Base-by-base conservation (phyloP, 2,888 invertebrate genomes). In the Euclidia mi region DNA sequence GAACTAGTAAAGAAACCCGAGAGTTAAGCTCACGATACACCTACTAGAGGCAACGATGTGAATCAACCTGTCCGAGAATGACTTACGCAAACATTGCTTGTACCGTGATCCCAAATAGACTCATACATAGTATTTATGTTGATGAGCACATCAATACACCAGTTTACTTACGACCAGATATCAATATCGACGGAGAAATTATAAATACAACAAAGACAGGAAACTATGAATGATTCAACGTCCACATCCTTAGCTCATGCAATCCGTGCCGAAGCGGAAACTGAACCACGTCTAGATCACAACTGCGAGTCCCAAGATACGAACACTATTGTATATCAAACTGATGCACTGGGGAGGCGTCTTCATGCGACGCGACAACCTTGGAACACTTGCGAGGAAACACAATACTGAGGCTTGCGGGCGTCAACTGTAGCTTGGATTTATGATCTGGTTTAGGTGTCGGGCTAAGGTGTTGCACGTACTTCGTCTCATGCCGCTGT, bases 401-500 rank as follows among this genome's bases (percentile, higher is more conserved):
- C 69, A 76, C 76, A 80, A 78, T 77, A 78, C 69, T 66, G 60
- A 62, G 56, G 70, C 63, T 58, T 56, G 76, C 72, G 70, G 75
- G 64, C 71, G 67, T 77, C 67, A 77, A 78, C 69, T 62, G 56
- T 61, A 65, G 78, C 79, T 74, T 62, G 73, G 79, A 79, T 78
- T 72, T 82, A 82, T 64, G 78, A 83, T 84, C 78, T 83, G 84
- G 84, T 85, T 83, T 78, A 82, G 78, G 78, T 74, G 76, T 71
- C 37, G 43, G 53, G 47, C 66, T 47, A 56, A 85, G 83, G 81
- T 84, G 81, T 81, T 71, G 68, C 86, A 92, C 94, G 89, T 94
- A 94, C 94, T 92, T 89, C 91, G 85, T 88, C 89, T 91, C 94
- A 94, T 94, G 91, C 70, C 79, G 90, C 72, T 79, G 88, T 83